These are phyloP conservation scores for Onthophagus taurus DNA, from an alignment of 1,140 invertebrate genomes.

Conservation along the genomic window DNA sequence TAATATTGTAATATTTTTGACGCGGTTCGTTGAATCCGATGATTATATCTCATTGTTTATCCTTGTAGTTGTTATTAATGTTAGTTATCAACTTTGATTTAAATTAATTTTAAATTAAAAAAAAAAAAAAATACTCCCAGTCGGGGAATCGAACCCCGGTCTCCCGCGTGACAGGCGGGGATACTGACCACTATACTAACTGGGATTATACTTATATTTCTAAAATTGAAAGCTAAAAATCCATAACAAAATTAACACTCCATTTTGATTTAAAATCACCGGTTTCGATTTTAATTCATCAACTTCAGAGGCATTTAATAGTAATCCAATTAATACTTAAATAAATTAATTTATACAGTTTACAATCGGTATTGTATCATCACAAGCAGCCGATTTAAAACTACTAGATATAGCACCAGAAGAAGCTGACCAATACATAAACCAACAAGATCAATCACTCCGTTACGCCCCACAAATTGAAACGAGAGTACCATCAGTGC, in stretches of 20 bases:
- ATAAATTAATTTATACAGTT: not conserved
- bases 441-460: constrained; percentile 37
- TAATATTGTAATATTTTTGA: no score
- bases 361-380: not conserved
- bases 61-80: no score
- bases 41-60: no score
- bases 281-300: no score
- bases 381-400: constrained; percentile 26
- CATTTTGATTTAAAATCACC: no score
- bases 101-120: no score
- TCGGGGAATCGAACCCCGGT: constrained; percentile 18
- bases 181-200: constrained; percentile 19
- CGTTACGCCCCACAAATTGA: constrained; percentile 44
- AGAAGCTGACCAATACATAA: constrained; percentile 50
- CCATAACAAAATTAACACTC: no score
- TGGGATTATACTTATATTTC: no score
- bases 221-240: no score
- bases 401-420: constrained; percentile 48
- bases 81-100: no score
- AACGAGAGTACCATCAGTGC: constrained; percentile 39
- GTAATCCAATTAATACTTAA: not conserved
- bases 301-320: no score
- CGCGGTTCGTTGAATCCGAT: no score
- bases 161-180: constrained; percentile 18
- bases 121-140: constrained; percentile 10